Conservation (phyloP, 2,113 vertebrate genomes). For the Chascanopsetta lugubris region DNA sequence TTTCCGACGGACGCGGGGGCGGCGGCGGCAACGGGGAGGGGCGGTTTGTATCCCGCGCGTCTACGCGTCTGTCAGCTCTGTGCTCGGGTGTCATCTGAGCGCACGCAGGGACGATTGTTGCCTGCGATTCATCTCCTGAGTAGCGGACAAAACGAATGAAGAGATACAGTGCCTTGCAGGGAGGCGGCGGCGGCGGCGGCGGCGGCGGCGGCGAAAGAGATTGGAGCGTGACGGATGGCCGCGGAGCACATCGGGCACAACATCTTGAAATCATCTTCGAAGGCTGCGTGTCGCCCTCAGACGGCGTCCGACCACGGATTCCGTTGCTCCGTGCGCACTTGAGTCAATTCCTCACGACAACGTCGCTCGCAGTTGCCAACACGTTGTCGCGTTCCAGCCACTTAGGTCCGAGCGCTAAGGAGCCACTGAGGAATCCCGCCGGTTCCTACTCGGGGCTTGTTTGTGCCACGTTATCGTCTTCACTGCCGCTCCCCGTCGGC, state of each 20-base stretch:
- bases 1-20: conserved; percentile 29
- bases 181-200: conserved; percentile 24
- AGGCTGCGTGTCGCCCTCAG: conserved; percentile 29
- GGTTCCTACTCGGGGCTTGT: neutral
- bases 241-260: conserved; percentile 39
- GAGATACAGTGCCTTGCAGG: conserved; percentile 43
- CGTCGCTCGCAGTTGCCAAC: conserved; percentile 18
- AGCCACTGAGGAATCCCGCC: conserved; percentile 2
- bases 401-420: conserved; percentile 6
- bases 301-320: conserved; percentile 20
- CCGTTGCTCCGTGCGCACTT: conserved; percentile 4
- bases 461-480: neutral
- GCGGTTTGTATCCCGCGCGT: conserved; percentile 23
- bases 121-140: conserved; percentile 59
- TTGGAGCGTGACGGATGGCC: conserved; percentile 65
- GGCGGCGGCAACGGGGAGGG: too few relatives aligned
- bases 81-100: conserved; percentile 55
- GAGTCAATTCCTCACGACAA: conserved; percentile 54
- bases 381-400: conserved; percentile 47
- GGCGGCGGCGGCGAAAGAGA: conserved; percentile 23
- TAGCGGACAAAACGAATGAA: conserved; percentile 62
- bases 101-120: conserved; percentile 52
- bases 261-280: conserved; percentile 57
- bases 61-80: conserved; percentile 55
- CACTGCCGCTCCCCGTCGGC: neutral